phyloP scores from a whole-genome alignment of 2,888 invertebrate species.

The Augochlorella aurata region DNA sequence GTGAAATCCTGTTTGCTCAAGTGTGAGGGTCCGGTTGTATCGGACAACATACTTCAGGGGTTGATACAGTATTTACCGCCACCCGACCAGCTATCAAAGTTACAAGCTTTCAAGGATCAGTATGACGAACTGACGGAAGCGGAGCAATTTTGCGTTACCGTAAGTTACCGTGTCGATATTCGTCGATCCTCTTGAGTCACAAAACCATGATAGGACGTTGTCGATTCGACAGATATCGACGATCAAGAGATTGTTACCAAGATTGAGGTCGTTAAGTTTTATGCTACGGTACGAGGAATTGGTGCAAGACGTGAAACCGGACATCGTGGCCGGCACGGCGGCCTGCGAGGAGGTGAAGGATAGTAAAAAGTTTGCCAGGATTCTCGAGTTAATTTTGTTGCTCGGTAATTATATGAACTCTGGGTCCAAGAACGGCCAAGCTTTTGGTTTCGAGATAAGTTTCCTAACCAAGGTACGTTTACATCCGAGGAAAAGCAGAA shows the following conservation, averaged over 20 bases:
- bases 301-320: conserved; percentile 93
- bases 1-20: conserved; percentile 91
- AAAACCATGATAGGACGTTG: background rate
- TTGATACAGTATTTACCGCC: conserved; percentile 95
- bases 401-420: conserved; percentile 99
- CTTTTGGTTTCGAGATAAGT: conserved; percentile 98
- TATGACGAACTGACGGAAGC: conserved; percentile 94
- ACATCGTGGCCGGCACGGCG: conserved; percentile 96
- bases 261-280: conserved; percentile 95
- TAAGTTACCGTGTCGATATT: conserved; percentile 74
- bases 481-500: too few species aligned
- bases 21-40: conserved; percentile 93
- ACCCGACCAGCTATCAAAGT: conserved; percentile 92
- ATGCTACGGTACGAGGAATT: conserved; percentile 93
- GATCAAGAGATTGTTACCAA: conserved; percentile 92
- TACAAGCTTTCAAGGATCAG: conserved; percentile 90
- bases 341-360: conserved; percentile 96
- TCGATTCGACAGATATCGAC: conserved; percentile 87
- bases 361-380: conserved; percentile 94
- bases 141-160: conserved; percentile 96
- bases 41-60: conserved; percentile 93
- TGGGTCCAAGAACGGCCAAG: conserved; percentile 95
- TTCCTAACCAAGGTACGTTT: conserved; percentile 93
- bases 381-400: conserved; percentile 93
- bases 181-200: background rate